Base-by-base conservation (phyloP, 2,113 vertebrate genomes). In the Colaptes auratus region DNA sequence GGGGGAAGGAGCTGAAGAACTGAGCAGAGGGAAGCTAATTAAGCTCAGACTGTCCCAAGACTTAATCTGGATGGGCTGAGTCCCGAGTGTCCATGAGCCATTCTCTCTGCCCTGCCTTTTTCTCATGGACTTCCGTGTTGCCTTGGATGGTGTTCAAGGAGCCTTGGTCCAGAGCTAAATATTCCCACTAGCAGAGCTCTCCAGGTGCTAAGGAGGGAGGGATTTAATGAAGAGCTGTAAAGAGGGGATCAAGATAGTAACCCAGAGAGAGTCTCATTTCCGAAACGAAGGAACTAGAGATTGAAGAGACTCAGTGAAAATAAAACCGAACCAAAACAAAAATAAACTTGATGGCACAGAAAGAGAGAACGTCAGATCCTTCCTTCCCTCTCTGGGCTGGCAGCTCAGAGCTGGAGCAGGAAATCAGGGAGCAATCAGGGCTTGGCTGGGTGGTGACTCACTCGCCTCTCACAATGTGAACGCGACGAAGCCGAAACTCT, bases 401-500 rank as follows among this genome's bases (percentile, higher is more conserved):
- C 77, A 70, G 93, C 89, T 91, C 39, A 19, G 79, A 63, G 72
- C 53, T 18, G 89, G 71, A 88, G 92, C 86, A 83, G 80, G 94
- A 89, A 95, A 81, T 1, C 1, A 2, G 77, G 87, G 77, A 93
- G 82, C 82, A 74, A 61, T 55, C 65, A 27, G 85, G 72, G 81
- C 76, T 93, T 8, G 44, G 82, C 46, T 15, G 2, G 58, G 33
- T 5, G 80, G 5, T 97, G 96, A 97, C 52, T 97, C 96, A 97
- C 64, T 74, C 46, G 4, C 25, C 70, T 70, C 83, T 69, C 89
- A 93, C 89, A 95, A 83, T 63, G 84, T 82, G 95, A 90, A 92
- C n/a, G 33, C 80, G 76, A 95, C 96, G 82, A 94, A 96, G 91
- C 95, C 86, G 92, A 97, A 97, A 97, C 96, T 93, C 75, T 72